Conservation (phyloP, 2,113 vertebrate species). For the Tetrao urogallus region DNA sequence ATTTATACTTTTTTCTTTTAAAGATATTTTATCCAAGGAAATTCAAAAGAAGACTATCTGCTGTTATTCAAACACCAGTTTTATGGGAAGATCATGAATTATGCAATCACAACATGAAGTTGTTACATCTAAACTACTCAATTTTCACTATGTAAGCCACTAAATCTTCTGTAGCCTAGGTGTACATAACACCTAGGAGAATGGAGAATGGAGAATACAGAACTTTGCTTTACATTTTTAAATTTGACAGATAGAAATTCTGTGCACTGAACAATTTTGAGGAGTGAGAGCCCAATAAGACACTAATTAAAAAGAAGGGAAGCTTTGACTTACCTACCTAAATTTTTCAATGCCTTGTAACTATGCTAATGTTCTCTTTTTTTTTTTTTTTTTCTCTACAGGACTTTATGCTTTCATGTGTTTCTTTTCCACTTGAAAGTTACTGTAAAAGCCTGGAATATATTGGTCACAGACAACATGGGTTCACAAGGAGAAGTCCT, state of each 20-base stretch:
- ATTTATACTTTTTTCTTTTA: conserved; percentile 27
- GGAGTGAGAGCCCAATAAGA: neutral
- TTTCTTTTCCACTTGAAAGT: neutral
- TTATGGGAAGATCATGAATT: conserved; percentile 7
- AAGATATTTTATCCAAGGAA: conserved; percentile 25
- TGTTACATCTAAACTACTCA: neutral
- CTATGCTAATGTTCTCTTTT: neutral
- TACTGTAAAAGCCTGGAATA: neutral
- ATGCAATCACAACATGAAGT: neutral
- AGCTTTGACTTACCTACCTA: neutral
- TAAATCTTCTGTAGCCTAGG: neutral
- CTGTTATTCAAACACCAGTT: conserved; percentile 25
- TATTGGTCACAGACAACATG: neutral
- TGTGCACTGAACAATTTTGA: neutral
- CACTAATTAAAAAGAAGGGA: neutral
- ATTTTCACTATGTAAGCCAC: neutral
- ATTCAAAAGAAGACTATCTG: neutral
- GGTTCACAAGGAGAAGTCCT: neutral
- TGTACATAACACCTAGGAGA: neutral
- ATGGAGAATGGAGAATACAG: neutral
- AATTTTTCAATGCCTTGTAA: neutral
- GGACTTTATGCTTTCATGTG: neutral
- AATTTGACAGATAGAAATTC: neutral
- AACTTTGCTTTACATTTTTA: neutral
- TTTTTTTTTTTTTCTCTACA: neutral